These are phyloP conservation scores for Diaprepes abbreviatus DNA, from an alignment of 2,888 invertebrate genomes.

Conservation along the genomic window DNA sequence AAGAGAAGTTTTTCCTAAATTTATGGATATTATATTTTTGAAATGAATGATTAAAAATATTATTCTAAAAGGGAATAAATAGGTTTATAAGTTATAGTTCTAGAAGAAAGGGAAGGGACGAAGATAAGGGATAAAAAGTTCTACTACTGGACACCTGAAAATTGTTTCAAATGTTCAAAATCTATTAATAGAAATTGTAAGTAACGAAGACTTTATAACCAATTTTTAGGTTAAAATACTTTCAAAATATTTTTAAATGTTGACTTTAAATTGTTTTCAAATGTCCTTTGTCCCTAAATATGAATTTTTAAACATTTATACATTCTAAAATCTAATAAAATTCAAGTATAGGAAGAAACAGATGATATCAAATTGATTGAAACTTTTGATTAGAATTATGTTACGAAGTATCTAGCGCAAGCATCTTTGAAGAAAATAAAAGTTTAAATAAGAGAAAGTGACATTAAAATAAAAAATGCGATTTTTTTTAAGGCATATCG, in stretches of 20 bases:
- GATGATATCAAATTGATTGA: too few relatives aligned
- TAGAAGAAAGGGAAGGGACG: neutral
- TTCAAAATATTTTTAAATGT: neutral
- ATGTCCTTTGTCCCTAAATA: neutral
- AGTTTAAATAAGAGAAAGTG: too few relatives aligned
- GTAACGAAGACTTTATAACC: too few relatives aligned
- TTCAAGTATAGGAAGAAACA: too few relatives aligned
- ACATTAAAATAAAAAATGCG: neutral
- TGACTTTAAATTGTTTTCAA: neutral
- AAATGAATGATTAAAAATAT: neutral
- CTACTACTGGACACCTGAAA: neutral
- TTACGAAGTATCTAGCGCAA: too few relatives aligned
- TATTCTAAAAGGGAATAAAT: constrained; percentile 1
- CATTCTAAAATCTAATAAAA: neutral
- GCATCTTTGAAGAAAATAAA: too few relatives aligned
- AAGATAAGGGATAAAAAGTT: constrained; percentile 8
- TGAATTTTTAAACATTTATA: neutral
- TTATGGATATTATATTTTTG: neutral
- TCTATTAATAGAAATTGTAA: too few relatives aligned
- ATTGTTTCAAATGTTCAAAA: too few relatives aligned
- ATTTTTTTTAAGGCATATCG: too few relatives aligned
- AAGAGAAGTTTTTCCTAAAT: neutral
- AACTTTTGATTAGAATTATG: too few relatives aligned
- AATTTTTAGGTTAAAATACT: neutral
- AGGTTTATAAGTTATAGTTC: neutral